Base-by-base conservation (phyloP, 92 coral and sea anemone species). In the Montipora capitata region DNA sequence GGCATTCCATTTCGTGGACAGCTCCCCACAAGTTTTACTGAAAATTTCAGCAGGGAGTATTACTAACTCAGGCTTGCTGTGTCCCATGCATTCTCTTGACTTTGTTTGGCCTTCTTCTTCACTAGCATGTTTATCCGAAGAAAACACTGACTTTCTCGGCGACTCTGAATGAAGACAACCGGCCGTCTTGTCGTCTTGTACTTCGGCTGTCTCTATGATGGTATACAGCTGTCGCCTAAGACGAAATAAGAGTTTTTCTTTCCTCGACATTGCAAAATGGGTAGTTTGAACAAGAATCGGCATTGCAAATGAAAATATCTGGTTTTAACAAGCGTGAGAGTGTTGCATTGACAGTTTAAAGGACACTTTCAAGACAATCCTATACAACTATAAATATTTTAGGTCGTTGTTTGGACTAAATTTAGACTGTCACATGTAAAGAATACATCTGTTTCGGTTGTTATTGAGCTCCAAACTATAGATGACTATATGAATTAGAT, bases 381-480 rank as follows among this genome's bases (percentile, higher is more conserved):
- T 12, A 40, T 54, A 54, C 2, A 40, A 13, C 14, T 2, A 57
- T 57, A 39, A 14, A 77, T 77, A 57, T 39, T 56, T 77, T 61
- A 59, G 4, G 10, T 2, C n/a, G 40, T 3, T 77, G 27, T 41
- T 27, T 11, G 17, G 18, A n/a, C 70, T 77, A 77, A 40, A 59
- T 77, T 77, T 77, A 77, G 82, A 77, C 67, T 77, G 10, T 41
- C 38, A 40, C 45, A n/a, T 9, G 18, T 9, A 38, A 35, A 41
- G 6, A 48, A 5, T 48, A n/a, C 43, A 59, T 7, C 44, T 58
- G 11, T 17, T 18, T 27, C 35, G 35, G 35, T n/a, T 61, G 15
- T 77, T 54, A 41, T 40, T 40, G 38, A 76, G 9, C 4, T 8
- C 81, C 52, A 10, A 75, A 38, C 72, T 40, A 17, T 17, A 76